Percentiles rank a stretch among this genome's conserved stretches.
Evolutionary conservation across 2,888 invertebrate genomes (phyloP).

Genomic region (Lottia gigantea): DNA sequence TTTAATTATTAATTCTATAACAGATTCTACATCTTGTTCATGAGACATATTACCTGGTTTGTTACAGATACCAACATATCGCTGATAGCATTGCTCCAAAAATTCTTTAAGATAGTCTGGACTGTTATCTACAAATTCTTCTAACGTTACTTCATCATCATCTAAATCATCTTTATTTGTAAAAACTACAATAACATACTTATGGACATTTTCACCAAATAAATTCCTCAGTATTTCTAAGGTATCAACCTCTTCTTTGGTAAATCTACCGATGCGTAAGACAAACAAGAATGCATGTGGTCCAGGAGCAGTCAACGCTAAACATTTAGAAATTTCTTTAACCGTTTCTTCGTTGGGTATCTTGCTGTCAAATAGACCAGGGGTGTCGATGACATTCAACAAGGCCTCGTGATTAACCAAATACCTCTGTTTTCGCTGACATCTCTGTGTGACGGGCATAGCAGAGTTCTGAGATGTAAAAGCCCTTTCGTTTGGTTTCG

Average conservation of each 20-base stretch:
- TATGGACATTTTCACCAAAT: conserved; percentile 10
- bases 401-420: not conserved
- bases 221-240: conserved; percentile 8
- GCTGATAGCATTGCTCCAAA: not conserved
- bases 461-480: not conserved
- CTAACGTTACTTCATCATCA: not conserved
- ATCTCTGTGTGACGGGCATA: not conserved
- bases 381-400: conserved; percentile 2
- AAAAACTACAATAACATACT: conserved; percentile 11
- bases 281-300: conserved; percentile 19
- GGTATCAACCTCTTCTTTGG: conserved; percentile 14
- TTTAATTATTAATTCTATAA: too few relatives aligned
- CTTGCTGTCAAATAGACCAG: conserved; percentile 18
- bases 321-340: conserved; percentile 17
- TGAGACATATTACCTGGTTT: too few relatives aligned
- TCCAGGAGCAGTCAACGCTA: conserved; percentile 16
- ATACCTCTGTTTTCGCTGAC: not conserved
- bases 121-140: not conserved
- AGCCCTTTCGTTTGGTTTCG: not conserved
- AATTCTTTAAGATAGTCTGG: not conserved
- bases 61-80: conserved; percentile 13
- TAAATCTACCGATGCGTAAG: conserved; percentile 12
- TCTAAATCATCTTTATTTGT: conserved; percentile 13
- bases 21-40: too few relatives aligned
- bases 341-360: conserved; percentile 6